Evolutionary conservation across 2,888 invertebrate genomes (phyloP), one percentile per base, ranked within the genome.

Genomic region (Nemoura dubitans): DNA sequence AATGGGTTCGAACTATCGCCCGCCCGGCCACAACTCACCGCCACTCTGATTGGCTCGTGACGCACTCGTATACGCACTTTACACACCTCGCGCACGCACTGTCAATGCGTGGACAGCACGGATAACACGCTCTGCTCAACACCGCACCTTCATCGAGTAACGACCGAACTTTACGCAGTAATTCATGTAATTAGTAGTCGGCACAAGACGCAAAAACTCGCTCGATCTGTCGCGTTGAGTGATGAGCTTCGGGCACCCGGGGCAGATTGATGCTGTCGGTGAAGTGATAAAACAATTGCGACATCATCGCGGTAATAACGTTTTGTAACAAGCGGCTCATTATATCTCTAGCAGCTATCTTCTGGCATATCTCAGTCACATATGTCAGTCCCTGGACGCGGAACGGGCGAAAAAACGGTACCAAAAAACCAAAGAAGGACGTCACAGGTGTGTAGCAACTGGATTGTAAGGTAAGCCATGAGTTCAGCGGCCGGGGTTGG

Each of bases 251-350:
- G n/a, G 36, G 3, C 21, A 21, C 59, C 21, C 59, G 59, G 6
- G 59, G 59, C 59, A 7, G 59, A 59, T 59, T 59, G 59, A 59
- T 59, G 59, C 59, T 59, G 59, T 14, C 14, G 59, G 59, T 59
- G 59, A 59, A 59, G 59, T 59, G 59, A 59, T 59, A 59, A 59
- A 59, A 59, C 59, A 59, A 59, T 59, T 59, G 59, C 59, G 59
- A 59, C 59, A 59, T 59, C 59, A 59, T 21, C 59, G 59, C 14
- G 16, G 59, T 21, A 59, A 59, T 59, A 59, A 59, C 59, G 59
- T 21, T 59, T 59, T 59, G 59, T 59, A 59, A 21, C 59, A 21
- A 16, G 59, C 59, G 14, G 59, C 59, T 59, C 59, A 21, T 59
- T 59, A 59, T 59, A 21, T 36, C 59, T 59, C 14, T 59, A 2